Conservation (phyloP, 2,113 vertebrate genomes). For the Aleadryas rufinucha region DNA sequence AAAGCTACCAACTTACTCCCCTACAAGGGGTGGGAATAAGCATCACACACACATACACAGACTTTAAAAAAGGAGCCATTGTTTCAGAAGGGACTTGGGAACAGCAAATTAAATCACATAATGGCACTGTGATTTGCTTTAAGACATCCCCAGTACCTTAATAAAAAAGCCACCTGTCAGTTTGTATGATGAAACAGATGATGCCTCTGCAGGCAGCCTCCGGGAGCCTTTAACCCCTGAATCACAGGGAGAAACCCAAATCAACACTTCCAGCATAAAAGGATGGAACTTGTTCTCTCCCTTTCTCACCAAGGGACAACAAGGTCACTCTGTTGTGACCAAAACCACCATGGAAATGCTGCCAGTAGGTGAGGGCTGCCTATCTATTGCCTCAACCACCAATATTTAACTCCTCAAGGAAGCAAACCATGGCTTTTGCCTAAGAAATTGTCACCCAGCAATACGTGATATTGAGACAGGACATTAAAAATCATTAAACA, state of each 20-base stretch:
- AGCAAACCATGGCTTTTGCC: neutral
- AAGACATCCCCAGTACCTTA: neutral
- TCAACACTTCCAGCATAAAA: neutral
- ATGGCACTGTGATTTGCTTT: neutral
- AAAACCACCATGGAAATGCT: neutral
- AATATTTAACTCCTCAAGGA: neutral
- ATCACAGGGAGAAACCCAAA: neutral
- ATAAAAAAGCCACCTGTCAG: neutral
- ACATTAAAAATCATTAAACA: neutral
- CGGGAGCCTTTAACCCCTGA: neutral
- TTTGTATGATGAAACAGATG: neutral
- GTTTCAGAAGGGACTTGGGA: neutral
- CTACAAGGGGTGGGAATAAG: neutral
- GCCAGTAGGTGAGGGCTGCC: neutral
- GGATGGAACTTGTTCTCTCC: neutral
- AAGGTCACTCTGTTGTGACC: neutral
- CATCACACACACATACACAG: neutral
- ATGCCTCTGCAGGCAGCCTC: neutral
- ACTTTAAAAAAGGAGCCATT: neutral
- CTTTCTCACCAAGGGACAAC: neutral
- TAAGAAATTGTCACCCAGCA: neutral
- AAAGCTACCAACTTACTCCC: neutral
- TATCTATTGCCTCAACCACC: neutral
- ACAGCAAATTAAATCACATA: neutral
- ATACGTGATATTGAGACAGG: accelerated